Evolutionary conservation across 2,113 vertebrate genomes (phyloP), one percentile per base, ranked within the genome.

Genomic region (Aramus guarauna): DNA sequence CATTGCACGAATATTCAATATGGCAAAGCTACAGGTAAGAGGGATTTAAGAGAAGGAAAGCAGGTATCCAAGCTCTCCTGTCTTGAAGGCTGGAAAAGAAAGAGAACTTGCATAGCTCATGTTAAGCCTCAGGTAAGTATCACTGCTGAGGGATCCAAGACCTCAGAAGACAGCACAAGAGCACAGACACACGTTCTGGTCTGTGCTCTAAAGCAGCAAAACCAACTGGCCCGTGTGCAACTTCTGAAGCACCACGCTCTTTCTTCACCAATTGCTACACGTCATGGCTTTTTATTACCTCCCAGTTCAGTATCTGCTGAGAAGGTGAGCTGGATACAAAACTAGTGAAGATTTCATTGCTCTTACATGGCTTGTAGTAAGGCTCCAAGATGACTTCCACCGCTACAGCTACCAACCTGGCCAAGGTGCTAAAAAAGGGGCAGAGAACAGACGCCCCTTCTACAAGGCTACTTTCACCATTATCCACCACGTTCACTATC

Each of bases 221-320:
- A 36, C 24, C 2, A 0, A 20, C 21, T 0, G 4, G 39, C 12
- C 36, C 41, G 2, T 0, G 0, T 1, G 12, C 2, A 0, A 9
- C 26, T 21, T 20, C 22, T 10, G 36, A 85, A 27, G 21, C 0
- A 1, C 23, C 27, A 6, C 26, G 18, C 34, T 41, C 32, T 26
- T 11, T 12, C 69, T 48, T 67, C 43, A 47, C 24, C 16, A 29
- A 23, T 2, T 37, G n/a, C 52, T 43, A 8, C 6, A 67, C 12
- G 13, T 17, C 24, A 14, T 1, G 11, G 24, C 34, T 32, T 34
- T 48, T 16, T 20, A 22, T 10, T 18, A 27, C 32, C 30, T 64
- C 22, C 15, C 63, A 76, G 47, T 17, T 27, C 62, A 37, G 53
- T 19, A 20, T 23, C 36, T 36, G 36, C 53, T 16, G 6, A 41